phyloP scores from a whole-genome alignment of 1,140 invertebrate genomes.

The Drosophila teissieri region DNA sequence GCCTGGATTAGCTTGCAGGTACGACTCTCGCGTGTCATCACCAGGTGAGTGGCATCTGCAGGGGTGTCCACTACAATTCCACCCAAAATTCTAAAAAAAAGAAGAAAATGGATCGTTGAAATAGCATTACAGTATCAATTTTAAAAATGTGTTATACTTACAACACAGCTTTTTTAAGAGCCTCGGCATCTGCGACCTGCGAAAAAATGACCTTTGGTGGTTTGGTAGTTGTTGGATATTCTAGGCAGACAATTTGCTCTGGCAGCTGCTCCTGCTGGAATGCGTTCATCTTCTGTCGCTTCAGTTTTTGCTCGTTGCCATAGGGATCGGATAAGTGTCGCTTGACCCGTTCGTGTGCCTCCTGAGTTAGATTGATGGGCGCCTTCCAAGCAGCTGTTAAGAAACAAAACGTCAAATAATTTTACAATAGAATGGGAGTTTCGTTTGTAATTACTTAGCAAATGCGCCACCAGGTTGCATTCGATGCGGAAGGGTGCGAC shows the following conservation, averaged over 20 bases:
- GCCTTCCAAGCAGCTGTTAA: slow-evolving; percentile 94
- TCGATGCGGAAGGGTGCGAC: slow-evolving; percentile 94
- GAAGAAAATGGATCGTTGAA: neutral
- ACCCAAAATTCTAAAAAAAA: slow-evolving; percentile 90
- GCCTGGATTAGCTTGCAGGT: slow-evolving; percentile 95
- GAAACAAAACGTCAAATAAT: neutral
- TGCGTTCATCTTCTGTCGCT: slow-evolving; percentile 85
- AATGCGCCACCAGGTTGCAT: slow-evolving; percentile 92
- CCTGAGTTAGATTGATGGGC: slow-evolving; percentile 94
- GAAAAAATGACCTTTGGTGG: slow-evolving; percentile 87
- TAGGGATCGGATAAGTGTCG: slow-evolving; percentile 86
- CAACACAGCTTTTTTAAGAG: slow-evolving; percentile 79
- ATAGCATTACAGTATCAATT: too few species aligned
- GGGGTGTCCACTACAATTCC: slow-evolving; percentile 90
- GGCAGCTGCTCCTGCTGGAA: slow-evolving; percentile 76
- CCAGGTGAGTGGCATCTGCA: slow-evolving; percentile 93
- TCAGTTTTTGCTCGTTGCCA: slow-evolving; percentile 85
- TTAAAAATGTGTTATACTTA: slow-evolving; percentile 40
- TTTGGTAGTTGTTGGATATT: slow-evolving; percentile 85
- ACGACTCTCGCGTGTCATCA: slow-evolving; percentile 91
- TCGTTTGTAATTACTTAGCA: slow-evolving; percentile 91
- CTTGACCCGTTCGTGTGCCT: slow-evolving; percentile 92
- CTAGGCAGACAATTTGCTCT: slow-evolving; percentile 74
- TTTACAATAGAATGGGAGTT: neutral
- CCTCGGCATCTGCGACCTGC: slow-evolving; percentile 79